Conservation (phyloP, 2,113 vertebrate genomes). For the Octodon degus region DNA sequence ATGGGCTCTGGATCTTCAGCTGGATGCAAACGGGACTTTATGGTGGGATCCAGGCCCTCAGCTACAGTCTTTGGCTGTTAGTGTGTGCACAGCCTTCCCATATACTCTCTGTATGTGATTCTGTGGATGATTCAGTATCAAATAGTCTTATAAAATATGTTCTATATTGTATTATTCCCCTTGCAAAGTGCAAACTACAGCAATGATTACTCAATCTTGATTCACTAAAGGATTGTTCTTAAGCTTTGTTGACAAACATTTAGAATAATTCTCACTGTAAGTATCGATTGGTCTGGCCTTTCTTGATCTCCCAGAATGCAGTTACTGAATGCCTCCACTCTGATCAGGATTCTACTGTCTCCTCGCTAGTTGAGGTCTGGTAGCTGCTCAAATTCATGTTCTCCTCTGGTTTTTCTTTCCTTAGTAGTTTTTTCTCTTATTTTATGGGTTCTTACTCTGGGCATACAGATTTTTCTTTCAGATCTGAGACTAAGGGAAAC, state of each 20-base stretch:
- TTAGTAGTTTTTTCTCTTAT: neutral
- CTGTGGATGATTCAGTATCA: too few species aligned
- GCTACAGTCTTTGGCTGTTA: too few species aligned
- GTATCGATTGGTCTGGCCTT: neutral
- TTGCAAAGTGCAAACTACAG: too few species aligned
- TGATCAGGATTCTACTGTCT: neutral
- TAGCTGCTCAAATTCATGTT: neutral
- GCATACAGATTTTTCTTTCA: neutral
- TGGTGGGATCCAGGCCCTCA: too few species aligned
- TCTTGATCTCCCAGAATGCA: neutral
- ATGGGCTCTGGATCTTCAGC: too few species aligned
- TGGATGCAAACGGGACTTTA: too few species aligned
- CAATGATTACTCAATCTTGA: neutral
- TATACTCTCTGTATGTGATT: too few species aligned
- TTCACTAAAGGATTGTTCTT: neutral
- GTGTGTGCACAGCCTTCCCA: too few species aligned
- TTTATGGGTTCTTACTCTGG: neutral
- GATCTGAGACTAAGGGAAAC: neutral
- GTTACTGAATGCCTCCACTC: neutral
- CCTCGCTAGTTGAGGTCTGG: neutral
- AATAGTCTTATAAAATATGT: too few species aligned
- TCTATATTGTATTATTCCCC: too few species aligned
- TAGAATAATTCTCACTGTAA: neutral
- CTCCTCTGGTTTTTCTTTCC: neutral
- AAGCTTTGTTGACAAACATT: neutral